These are phyloP conservation scores for Eumeta japonica DNA, from an alignment of 1,140 invertebrate genomes.

Conservation along the genomic window DNA sequence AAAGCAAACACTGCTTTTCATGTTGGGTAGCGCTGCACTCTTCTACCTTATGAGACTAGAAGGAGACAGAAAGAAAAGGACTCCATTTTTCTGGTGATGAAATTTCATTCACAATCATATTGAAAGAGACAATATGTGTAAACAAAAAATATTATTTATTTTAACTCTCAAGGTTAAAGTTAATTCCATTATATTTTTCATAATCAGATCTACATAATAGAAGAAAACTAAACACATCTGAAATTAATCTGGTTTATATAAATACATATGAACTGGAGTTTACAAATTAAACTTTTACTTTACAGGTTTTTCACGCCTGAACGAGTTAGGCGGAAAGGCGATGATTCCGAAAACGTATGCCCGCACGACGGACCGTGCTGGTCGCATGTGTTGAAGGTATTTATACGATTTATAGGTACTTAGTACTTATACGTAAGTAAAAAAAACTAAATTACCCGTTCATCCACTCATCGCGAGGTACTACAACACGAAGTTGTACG, in stretches of 20 bases:
- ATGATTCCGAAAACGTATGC: conserved; percentile 27
- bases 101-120: conserved; percentile 3
- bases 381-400: conserved; percentile 42
- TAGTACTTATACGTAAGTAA: too few species aligned
- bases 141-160: too few species aligned
- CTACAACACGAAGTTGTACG: too few species aligned
- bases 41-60: conserved; percentile 56
- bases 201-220: too few species aligned
- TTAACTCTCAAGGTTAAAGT: conserved; percentile 1
- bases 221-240: too few species aligned
- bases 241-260: too few species aligned
- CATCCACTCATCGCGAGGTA: too few species aligned
- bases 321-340: conserved; percentile 33
- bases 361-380: conserved; percentile 36
- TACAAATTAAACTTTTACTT: background rate
- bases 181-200: conserved; percentile 6
- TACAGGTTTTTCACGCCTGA: conserved; percentile 48
- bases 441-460: too few species aligned
- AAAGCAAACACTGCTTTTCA: conserved; percentile 42
- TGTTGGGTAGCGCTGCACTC: conserved; percentile 44
- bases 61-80: conserved; percentile 33
- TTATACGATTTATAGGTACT: too few species aligned
- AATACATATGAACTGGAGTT: too few species aligned
- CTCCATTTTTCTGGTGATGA: conserved; percentile 44
- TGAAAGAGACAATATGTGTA: too few species aligned